These are phyloP conservation scores for Paragorgia papillata DNA, from an alignment of 92 coral and sea anemone species.

Conservation along the genomic window DNA sequence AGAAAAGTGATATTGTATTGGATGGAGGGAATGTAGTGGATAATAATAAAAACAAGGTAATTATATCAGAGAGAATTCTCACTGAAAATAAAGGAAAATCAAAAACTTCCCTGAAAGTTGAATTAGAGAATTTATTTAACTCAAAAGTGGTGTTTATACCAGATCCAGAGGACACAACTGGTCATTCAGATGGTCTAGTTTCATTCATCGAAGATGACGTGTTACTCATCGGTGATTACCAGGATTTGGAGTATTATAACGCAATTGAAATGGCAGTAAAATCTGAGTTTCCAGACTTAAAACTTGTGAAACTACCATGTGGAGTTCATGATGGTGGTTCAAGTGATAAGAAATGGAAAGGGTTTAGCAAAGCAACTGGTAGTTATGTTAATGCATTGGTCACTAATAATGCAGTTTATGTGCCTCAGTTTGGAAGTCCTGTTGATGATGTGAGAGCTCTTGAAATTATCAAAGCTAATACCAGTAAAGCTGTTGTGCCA, in stretches of 20 bases:
- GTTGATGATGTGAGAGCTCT: slow-evolving; percentile 56
- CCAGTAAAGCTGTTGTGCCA: slow-evolving; percentile 66
- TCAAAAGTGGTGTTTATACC: slow-evolving; percentile 59
- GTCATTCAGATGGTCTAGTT: slow-evolving; percentile 76
- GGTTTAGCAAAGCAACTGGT: slow-evolving; percentile 65
- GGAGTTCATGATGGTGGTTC: slow-evolving; percentile 30
- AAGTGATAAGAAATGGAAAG: slow-evolving; percentile 37
- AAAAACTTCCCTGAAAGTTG: slow-evolving; percentile 22
- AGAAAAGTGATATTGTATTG: slow-evolving; percentile 32
- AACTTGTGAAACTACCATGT: slow-evolving; percentile 62
- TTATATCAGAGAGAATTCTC: slow-evolving; percentile 46
- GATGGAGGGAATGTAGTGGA: slow-evolving; percentile 61
- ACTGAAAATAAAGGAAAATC: slow-evolving; percentile 47
- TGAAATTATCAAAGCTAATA: slow-evolving; percentile 55
- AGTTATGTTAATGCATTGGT: slow-evolving; percentile 77
- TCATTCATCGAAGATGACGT: slow-evolving; percentile 68
- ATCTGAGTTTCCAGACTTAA: slow-evolving; percentile 57
- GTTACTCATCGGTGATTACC: slow-evolving; percentile 50
- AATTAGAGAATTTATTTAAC: slow-evolving; percentile 57
- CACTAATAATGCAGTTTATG: slow-evolving; percentile 75
- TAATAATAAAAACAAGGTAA: slow-evolving; percentile 39
- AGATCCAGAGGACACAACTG: slow-evolving; percentile 74
- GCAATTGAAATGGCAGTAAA: slow-evolving; percentile 57
- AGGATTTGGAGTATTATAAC: slow-evolving; percentile 45
- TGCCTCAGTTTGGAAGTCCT: slow-evolving; percentile 63